Evolutionary conservation across 2,113 vertebrate genomes (phyloP), one percentile per base, ranked within the genome.

Genomic region (Halcyon malimbica): DNA sequence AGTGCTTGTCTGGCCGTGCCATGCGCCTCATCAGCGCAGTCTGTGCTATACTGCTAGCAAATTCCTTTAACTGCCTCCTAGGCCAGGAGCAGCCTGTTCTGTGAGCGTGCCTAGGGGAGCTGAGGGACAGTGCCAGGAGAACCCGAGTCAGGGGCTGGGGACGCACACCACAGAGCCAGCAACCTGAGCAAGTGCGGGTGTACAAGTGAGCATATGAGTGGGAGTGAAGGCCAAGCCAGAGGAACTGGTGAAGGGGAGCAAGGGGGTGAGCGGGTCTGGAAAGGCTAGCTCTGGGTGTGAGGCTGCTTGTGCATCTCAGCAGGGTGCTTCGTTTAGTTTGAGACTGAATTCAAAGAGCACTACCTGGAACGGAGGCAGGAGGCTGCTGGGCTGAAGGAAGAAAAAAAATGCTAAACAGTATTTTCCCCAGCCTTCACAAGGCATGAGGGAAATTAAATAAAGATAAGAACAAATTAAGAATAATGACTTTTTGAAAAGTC

Each of bases 171-270:
- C 14, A 35, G 33, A 11, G 21, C 16, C 6, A 2, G 59, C 69
- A 53, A 25, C 33, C 18, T 0, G 2, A 25, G 35, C 0, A 0
- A 35, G 53, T 0, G 2, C 0, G 0, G 35, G 25, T 8, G 41
- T 2, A 20, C 4, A 2, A 50, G 16, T 0, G 2, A 16, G n/a
- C 2, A 1, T 3, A 10, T 1, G 5, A 53, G 26, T 12, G 60
- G n/a, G 18, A 12, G 37, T 0, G 0, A 29, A 42, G 21, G 29
- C 5, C 23, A 33, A 37, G 60, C 13, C 70, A 44, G 69, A 15
- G 39, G 1, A 25, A 29, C 8, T 6, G 51, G 51, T 7, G 44
- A 42, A 26, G 11, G 37, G 57, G 65, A 53, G 25, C 73, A 67
- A 14, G 10, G 31, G 39, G 16, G 3, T 2, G 8, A 46, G 15